Percentiles rank a stretch among this genome's conserved stretches.
These are phyloP conservation scores for Jordanella pulchra DNA, from an alignment of 2,797 vertebrate genomes.

Conservation along the genomic window DNA sequence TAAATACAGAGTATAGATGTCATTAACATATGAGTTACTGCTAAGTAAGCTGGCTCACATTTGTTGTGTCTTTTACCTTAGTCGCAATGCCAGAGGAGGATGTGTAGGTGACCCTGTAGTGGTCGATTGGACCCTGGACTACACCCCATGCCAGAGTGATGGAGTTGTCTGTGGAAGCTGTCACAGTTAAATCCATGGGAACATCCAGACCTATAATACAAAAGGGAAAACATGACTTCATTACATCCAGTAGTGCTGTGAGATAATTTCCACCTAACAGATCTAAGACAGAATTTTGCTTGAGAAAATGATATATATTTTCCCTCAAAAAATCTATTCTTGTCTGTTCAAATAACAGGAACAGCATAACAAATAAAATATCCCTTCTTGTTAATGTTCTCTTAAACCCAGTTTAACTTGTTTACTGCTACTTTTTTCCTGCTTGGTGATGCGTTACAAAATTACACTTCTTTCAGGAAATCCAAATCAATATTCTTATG, in stretches of 20 bases:
- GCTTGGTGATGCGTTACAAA: background rate
- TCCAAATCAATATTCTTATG: background rate
- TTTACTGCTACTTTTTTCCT: background rate
- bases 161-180: slow-evolving; percentile 92
- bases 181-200: slow-evolving; percentile 89
- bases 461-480: background rate
- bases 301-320: background rate
- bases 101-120: slow-evolving; percentile 92
- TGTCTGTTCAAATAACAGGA: no score
- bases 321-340: background rate
- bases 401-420: slow-evolving; percentile 1
- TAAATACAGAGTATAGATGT: background rate
- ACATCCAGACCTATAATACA: slow-evolving; percentile 85
- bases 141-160: slow-evolving; percentile 92
- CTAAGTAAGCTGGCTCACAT: background rate
- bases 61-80: slow-evolving; percentile 69
- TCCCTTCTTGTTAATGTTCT: background rate
- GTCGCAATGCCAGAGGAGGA: slow-evolving; percentile 88
- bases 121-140: slow-evolving; percentile 92
- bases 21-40: background rate
- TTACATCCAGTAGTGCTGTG: background rate
- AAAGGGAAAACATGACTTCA: slow-evolving; percentile 5
- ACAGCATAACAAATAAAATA: background rate
- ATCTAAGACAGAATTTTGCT: background rate
- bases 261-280: background rate